Base-by-base conservation (phyloP, 2,113 vertebrate genomes). In the Carassius gibelio region DNA sequence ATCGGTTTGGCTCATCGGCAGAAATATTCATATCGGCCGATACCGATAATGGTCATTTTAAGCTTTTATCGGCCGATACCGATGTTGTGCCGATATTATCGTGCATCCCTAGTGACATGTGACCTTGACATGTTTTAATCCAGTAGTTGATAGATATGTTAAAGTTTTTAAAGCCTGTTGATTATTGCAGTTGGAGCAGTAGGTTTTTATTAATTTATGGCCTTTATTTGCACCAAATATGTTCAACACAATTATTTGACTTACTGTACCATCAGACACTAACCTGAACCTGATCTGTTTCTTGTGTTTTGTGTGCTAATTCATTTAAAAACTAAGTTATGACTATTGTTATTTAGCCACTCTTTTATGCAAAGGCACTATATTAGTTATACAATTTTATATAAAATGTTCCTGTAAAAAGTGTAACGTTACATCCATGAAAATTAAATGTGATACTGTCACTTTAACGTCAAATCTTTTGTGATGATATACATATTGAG, bases 191-290 rank as follows among this genome's bases (percentile, higher is more conserved):
- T 10, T 11, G 50, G 8, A 76, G 17, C 26, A n/a, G 17, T 72
- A 45, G 19, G 2, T 72, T 45, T 36, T 14, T 13, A n/a, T 36
- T 61, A n/a, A 38, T 78, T 38, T 14, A 78, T 38, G 50, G 52
- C 75, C 75, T 78, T 78, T 57, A 50, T 59, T 38, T 59, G 75
- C 52, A 78, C 30, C 17, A 21, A 74, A 59, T 3, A 55, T 78
- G 52, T 38, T 59, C 2, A 36, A 17, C 36, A 69, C 66, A 69
- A 17, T 0, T 69, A 34, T 11, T 30, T 55, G 50, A 57, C 26
- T 19, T 30, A 11, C 9, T 59, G 52, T 76, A 30, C 21, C 26
- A 23, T 38, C 34, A 72, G 34, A n/a, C 15, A 45, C 52, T 42
- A 38, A 57, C 50, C 75, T 77, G 50, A 76, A 48, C n/a, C n/a